Percentiles rank a stretch among this genome's conserved stretches.
These are phyloP conservation scores for Hypolimnas misippus DNA, from an alignment of 2,888 invertebrate species.

Conservation along the genomic window DNA sequence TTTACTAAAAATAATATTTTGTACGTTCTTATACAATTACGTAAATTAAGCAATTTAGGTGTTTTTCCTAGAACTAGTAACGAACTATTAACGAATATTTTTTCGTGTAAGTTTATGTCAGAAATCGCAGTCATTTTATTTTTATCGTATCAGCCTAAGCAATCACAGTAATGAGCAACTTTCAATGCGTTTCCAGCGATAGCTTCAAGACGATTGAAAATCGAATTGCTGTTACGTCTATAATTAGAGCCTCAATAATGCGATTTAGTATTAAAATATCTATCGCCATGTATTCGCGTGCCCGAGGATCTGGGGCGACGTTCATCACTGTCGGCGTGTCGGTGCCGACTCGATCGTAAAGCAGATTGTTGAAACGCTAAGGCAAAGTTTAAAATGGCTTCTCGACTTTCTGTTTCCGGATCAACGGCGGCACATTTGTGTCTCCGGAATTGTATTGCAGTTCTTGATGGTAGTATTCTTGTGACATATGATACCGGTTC, in stretches of 20 bases:
- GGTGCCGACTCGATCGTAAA: slow-evolving; percentile 43
- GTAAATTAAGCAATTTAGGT: neutral
- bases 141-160: neutral
- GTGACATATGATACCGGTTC: neutral
- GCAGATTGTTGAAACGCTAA: slow-evolving; percentile 47
- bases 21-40: neutral
- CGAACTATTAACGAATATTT: neutral
- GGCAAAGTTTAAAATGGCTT: slow-evolving; percentile 33
- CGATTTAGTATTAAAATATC: slow-evolving; percentile 30
- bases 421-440: slow-evolving; percentile 22
- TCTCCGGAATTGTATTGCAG: slow-evolving; percentile 19
- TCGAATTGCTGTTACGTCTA: neutral
- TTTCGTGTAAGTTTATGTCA: neutral
- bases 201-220: neutral
- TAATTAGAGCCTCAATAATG: slow-evolving; percentile 11
- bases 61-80: neutral
- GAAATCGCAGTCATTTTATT: neutral
- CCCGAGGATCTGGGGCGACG: slow-evolving; percentile 45
- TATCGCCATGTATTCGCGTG: slow-evolving; percentile 47
- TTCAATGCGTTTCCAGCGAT: neutral
- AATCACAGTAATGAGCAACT: too few species aligned
- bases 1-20: neutral
- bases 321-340: slow-evolving; percentile 49
- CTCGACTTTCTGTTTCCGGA: slow-evolving; percentile 33
- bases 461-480: neutral